A percentile compares a stretch with the other conserved stretches of the same genome.
phyloP scores from a whole-genome alignment of 2,113 vertebrate species.

The Semnopithecus entellus region DNA sequence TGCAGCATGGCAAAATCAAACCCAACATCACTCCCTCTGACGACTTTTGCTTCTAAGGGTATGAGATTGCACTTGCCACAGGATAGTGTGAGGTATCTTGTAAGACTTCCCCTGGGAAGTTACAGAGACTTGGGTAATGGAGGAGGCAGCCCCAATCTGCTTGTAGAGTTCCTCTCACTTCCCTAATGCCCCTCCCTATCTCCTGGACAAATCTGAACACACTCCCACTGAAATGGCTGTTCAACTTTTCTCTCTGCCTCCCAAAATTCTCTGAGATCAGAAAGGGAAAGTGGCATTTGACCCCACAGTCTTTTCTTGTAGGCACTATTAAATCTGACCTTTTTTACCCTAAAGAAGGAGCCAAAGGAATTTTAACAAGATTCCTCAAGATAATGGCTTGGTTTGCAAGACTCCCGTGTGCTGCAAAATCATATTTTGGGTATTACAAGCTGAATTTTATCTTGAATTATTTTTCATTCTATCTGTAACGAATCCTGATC shows the following conservation, averaged over 20 bases:
- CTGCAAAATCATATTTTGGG: not conserved
- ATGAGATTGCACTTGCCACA: not conserved
- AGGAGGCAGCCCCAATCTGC: not conserved
- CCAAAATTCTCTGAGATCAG: no score
- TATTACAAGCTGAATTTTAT: not conserved
- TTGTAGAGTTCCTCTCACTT: not conserved
- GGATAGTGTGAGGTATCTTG: not conserved
- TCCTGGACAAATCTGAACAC: not conserved
- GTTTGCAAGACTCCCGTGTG: not conserved
- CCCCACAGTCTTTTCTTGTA: not conserved
- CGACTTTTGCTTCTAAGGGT: not conserved
- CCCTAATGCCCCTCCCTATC: not conserved
- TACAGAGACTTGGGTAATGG: not conserved
- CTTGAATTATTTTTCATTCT: not conserved
- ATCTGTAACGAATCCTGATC: not conserved
- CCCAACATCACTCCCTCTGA: not conserved
- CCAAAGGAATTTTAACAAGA: not conserved
- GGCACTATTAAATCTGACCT: not conserved
- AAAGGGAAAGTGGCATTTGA: not conserved
- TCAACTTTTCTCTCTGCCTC: not conserved
- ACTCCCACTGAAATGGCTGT: not conserved
- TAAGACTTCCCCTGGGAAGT: not conserved
- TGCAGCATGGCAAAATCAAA: not conserved
- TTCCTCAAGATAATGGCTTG: not conserved
- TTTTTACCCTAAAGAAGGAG: not conserved